Percentiles rank a stretch among this genome's conserved stretches.
These are phyloP conservation scores for Tetropium fuscum DNA, from an alignment of 2,888 invertebrate genomes.

Conservation along the genomic window DNA sequence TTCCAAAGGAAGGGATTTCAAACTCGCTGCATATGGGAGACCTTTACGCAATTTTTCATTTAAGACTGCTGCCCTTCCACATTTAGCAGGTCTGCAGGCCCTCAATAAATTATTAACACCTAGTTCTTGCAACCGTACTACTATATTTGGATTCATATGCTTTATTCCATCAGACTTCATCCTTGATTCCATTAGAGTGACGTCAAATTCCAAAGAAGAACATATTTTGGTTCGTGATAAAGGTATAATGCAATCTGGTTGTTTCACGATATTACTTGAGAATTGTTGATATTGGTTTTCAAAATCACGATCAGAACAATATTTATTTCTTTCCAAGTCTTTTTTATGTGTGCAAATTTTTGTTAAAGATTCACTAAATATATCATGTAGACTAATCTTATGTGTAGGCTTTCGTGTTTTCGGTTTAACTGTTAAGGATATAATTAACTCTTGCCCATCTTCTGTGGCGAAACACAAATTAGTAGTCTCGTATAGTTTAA, in stretches of 20 bases:
- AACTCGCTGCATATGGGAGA: conserved; percentile 53
- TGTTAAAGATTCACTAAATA: conserved; percentile 42
- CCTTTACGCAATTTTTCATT: conserved; percentile 50
- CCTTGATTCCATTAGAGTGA: conserved; percentile 44
- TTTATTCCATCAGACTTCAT: conserved; percentile 45
- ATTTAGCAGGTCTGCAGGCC: conserved; percentile 55
- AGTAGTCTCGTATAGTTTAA: conserved; percentile 42
- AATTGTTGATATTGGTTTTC: too few species aligned
- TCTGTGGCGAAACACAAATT: conserved; percentile 43
- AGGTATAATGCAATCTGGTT: conserved; percentile 43
- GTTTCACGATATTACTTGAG: too few species aligned
- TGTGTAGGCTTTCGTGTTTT: conserved; percentile 10
- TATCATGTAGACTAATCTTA: conserved; percentile 37
- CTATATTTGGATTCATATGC: conserved; percentile 45
- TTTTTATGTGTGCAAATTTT: too few species aligned
- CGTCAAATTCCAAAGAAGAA: conserved; percentile 52
- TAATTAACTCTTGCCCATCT: conserved; percentile 45
- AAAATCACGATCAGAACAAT: too few species aligned
- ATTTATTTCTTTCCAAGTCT: too few species aligned
- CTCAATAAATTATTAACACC: conserved; percentile 53
- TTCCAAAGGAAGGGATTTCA: conserved; percentile 52
- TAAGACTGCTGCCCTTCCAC: conserved; percentile 52
- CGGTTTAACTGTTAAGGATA: conserved; percentile 44
- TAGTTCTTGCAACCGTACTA: conserved; percentile 46
- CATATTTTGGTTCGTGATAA: conserved; percentile 49